Conservation (phyloP, 2,888 invertebrate species). For the Zeuzera pyrina region DNA sequence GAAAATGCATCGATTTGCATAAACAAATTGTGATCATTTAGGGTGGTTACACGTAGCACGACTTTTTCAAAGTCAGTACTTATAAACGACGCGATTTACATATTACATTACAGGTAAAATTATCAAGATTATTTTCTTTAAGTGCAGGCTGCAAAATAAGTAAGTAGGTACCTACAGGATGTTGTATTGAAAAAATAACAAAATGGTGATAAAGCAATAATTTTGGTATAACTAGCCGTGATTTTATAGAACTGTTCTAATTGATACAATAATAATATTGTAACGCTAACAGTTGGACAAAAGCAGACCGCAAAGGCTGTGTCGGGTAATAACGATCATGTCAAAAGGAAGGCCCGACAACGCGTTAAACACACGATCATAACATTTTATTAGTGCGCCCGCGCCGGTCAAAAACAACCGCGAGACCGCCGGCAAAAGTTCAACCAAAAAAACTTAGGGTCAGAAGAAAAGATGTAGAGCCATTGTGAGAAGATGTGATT, state of each 20-base stretch:
- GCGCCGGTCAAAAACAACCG: constrained; percentile 69
- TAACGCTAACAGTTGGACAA: constrained; percentile 52
- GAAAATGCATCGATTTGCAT: constrained; percentile 30
- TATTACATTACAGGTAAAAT: too few relatives aligned
- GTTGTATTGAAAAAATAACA: too few relatives aligned
- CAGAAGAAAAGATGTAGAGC: constrained; percentile 66
- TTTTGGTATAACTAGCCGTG: too few relatives aligned
- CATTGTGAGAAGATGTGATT: constrained; percentile 51
- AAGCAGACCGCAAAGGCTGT: constrained; percentile 64
- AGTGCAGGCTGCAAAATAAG: too few relatives aligned
- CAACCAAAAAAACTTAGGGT: constrained; percentile 64
- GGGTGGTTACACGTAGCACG: too few relatives aligned
- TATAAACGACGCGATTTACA: too few relatives aligned
- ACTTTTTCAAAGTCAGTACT: too few relatives aligned
- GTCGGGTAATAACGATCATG: constrained; percentile 65
- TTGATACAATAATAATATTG: constrained; percentile 68
- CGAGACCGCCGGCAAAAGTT: constrained; percentile 65
- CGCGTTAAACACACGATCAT: constrained; percentile 72
- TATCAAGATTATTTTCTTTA: too few relatives aligned
- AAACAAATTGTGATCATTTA: constrained; percentile 31
- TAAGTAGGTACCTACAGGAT: too few relatives aligned
- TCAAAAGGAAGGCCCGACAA: constrained; percentile 70
- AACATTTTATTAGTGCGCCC: constrained; percentile 71
- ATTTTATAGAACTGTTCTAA: too few relatives aligned
- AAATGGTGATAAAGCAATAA: too few relatives aligned